Conservation (phyloP, 2,113 vertebrate species). For the Podarcis cretensis region DNA sequence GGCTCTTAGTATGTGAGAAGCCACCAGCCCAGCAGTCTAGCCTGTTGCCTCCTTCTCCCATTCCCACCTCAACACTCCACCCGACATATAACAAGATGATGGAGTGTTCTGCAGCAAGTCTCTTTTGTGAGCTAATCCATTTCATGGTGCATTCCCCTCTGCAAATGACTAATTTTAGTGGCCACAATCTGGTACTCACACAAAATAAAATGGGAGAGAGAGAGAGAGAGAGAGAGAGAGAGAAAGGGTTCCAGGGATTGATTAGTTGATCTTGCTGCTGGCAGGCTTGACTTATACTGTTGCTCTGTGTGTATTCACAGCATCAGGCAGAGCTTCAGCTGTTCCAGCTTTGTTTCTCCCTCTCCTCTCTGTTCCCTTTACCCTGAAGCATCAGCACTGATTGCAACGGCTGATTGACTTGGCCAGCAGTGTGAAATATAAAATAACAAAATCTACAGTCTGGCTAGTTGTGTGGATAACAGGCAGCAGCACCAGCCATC, state of each 20-base stretch:
- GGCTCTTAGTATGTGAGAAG: slow-evolving; percentile 39
- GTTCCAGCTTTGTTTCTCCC: slow-evolving; percentile 31
- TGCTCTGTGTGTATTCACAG: slow-evolving; percentile 27
- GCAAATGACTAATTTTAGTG: slow-evolving; percentile 48
- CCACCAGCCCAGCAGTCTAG: background rate
- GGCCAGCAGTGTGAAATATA: slow-evolving; percentile 56
- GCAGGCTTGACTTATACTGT: background rate
- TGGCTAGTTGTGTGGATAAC: slow-evolving; percentile 61
- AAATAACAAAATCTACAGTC: slow-evolving; percentile 62
- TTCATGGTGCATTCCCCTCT: slow-evolving; percentile 39
- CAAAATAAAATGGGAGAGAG: background rate
- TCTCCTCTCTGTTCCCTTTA: slow-evolving; percentile 34
- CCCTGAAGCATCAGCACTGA: slow-evolving; percentile 59
- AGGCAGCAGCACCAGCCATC: slow-evolving; percentile 52
- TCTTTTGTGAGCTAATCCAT: slow-evolving; percentile 36
- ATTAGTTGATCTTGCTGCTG: slow-evolving; percentile 34
- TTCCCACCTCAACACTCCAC: background rate
- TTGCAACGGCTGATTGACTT: slow-evolving; percentile 51
- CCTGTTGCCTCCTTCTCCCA: background rate
- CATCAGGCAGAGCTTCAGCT: background rate
- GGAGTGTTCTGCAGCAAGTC: background rate
- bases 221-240: background rate
- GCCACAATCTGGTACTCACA: slow-evolving; percentile 26
- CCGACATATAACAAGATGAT: background rate
- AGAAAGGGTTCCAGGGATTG: background rate